Conservation (phyloP, 2,888 invertebrate genomes). For the Lepidocyrtoides sp. region DNA sequence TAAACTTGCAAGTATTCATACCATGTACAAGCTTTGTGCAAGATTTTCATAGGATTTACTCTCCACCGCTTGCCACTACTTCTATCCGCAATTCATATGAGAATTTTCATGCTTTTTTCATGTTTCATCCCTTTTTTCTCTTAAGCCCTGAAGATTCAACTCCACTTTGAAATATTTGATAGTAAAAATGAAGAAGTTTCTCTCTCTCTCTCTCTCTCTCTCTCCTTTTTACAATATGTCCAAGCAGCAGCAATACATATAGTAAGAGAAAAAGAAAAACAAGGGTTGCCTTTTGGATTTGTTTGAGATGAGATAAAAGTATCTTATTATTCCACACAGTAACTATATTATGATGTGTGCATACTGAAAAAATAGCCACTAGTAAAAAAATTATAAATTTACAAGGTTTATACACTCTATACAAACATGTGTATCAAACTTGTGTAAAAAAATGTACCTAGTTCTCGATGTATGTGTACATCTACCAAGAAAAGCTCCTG, state of each 20-base stretch:
- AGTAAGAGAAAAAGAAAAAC: constrained; percentile 34
- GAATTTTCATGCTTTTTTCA: constrained; percentile 66
- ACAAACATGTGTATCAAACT: constrained; percentile 41
- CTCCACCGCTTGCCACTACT: constrained; percentile 32
- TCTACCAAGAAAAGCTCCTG: constrained; percentile 48
- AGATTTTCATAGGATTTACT: constrained; percentile 77
- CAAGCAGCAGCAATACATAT: constrained; percentile 28
- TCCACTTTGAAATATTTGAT: constrained; percentile 71
- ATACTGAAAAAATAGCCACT: constrained; percentile 57
- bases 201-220: constrained; percentile 36
- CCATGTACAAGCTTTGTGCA: constrained; percentile 77
- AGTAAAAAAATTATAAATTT: constrained; percentile 68
- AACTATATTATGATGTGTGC: constrained; percentile 43
- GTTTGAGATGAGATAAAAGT: constrained; percentile 38
- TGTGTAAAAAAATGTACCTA: neutral
- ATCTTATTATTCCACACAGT: constrained; percentile 52
- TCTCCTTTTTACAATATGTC: constrained; percentile 57
- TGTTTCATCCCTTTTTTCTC: constrained; percentile 73
- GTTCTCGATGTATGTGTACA: neutral
- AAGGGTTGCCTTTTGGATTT: constrained; percentile 37
- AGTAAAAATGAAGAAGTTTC: constrained; percentile 30
- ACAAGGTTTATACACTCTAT: constrained; percentile 27
- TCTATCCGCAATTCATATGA: constrained; percentile 70
- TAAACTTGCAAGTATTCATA: constrained; percentile 69
- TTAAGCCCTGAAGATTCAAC: constrained; percentile 74